Base-by-base conservation (phyloP, 2,113 vertebrate genomes). In the Pitta sordida region DNA sequence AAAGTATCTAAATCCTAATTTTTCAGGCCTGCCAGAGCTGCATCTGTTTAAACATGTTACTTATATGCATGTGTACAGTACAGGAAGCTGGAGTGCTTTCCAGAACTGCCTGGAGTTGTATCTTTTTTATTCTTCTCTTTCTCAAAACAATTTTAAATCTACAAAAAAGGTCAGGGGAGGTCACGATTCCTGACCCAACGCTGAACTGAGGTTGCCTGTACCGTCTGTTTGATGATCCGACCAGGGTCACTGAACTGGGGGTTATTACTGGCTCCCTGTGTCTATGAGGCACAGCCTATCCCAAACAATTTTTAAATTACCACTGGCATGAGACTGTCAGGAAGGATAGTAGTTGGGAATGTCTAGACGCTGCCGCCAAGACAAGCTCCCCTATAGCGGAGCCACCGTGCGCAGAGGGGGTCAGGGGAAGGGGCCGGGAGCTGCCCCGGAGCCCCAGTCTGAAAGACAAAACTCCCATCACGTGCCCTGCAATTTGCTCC, bases 291-390 rank as follows among this genome's bases (percentile, higher is more conserved):
- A 75, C 85, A 95, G 88, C 94, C 97, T 94, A 95, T 96, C 97
- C 93, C 86, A 96, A 97, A 98, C 98, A 97, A 97, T 97, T 96
- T 97, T 69, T 88, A 97, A 98, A 98, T 98, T 97, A 98, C 98
- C 97, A 86, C 96, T 98, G 98, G 97, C 97, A 94, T 97, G 98
- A 96, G 96, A 88, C 96, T 96, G 96, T 96, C 94, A 88, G 97
- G 93, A 96, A 91, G 60, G 90, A 73, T 44, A 41, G 91, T 51
- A 75, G 91, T 90, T 86, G 87, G 81, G 96, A 93, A 93, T 86
- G 96, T 97, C 97, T 97, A 96, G 97, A 97, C 96, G 6, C 67
- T 29, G 85, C 73, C 55, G 96, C 96, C 97, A 96, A 95, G 96
- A 97, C 96, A 43, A 92, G 83, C 96, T 94, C 92, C 94, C 96